Evolutionary conservation across 2,113 vertebrate species (phyloP).

Genomic region (Malurus alboscapulatus): DNA sequence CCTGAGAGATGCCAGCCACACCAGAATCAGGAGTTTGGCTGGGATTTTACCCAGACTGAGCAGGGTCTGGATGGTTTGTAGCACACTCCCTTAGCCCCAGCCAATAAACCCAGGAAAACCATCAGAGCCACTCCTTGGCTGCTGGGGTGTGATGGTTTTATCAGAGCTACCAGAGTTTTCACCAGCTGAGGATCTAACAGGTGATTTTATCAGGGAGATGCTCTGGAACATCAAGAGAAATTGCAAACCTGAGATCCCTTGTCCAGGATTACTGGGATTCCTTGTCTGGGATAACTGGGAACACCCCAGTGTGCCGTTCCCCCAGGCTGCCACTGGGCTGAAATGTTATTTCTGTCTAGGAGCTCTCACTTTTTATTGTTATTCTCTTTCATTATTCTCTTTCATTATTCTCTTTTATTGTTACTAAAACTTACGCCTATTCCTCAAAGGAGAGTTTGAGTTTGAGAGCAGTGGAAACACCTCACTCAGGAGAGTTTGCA

Average conservation of each 20-base stretch:
- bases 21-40: background rate
- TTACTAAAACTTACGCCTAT: background rate
- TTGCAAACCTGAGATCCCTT: background rate
- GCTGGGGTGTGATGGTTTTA: background rate
- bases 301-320: background rate
- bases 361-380: background rate
- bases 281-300: background rate
- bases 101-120: background rate
- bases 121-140: background rate
- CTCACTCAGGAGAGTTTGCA: background rate
- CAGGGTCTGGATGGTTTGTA: background rate
- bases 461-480: background rate
- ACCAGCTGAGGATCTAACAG: background rate
- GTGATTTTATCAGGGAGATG: background rate
- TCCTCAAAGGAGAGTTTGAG: background rate
- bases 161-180: background rate
- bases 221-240: background rate
- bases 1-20: accelerated
- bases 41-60: background rate
- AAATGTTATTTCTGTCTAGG: background rate
- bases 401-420: background rate
- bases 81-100: background rate
- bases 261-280: background rate
- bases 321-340: background rate
- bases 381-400: background rate